Evolutionary conservation across 2,888 invertebrate species (phyloP), one percentile per base, ranked within the genome.

Genomic region (Drosophila birchii): DNA sequence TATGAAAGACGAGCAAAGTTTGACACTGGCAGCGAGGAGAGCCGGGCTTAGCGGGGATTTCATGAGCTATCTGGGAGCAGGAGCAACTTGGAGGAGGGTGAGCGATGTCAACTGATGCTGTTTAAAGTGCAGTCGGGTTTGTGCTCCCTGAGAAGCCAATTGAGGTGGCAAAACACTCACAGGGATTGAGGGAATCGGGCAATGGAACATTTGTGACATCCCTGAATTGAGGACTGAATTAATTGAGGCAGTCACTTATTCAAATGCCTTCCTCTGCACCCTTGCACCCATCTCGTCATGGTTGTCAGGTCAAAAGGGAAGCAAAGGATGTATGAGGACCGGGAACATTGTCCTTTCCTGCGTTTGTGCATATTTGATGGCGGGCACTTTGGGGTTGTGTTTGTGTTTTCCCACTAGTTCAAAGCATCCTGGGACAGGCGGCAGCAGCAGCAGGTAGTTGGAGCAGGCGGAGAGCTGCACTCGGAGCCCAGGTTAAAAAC

Each of bases 1-100:
- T 86, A 88, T 88, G 81, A 84, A 86, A 87, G 84, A 88, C 88
- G 74, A 64, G 75, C 70, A 84, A 84, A 84, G 84, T 84, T 84
- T 75, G 76, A 64, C 74, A 56, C 53, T 43, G 47, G 60, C 45
- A 54, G 49, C 32, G 49, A 32, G 44, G 43, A 34, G 56, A 32
- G 41, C 43, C 29, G 45, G 18, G 18, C 20, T 38, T 34, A 29
- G 23, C 34, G 66, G n/a, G 47, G 47, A 43, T n/a, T 54, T 32
- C 5, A 18, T 16, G 20, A 26, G 61, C 34, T 56, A 41, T 44
- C 36, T n/a, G n/a, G 18, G 18, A 62, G 57, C 34, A 63, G 56
- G 53, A 41, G 38, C 39, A 67, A 34, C 32, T 20, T 16, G 12
- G 47, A 12, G 34, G 2, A 16, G 47, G 20, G 44, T 18, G 53